These are phyloP conservation scores for Monochamus saltuarius DNA, from an alignment of 1,140 invertebrate species.

Conservation along the genomic window DNA sequence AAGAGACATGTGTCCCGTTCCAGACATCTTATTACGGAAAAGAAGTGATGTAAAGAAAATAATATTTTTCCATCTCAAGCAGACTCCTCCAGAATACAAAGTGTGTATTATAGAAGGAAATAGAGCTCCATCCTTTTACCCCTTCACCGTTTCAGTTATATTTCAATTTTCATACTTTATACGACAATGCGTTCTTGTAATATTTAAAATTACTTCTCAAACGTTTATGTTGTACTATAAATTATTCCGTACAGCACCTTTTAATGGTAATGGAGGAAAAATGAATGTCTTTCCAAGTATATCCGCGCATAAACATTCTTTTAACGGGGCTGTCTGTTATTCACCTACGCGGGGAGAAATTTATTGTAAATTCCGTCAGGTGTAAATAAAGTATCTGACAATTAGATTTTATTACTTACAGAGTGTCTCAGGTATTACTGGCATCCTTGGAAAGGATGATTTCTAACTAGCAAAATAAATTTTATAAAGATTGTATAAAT, in stretches of 20 bases:
- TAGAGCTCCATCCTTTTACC: constrained; percentile 41
- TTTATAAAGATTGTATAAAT: no score
- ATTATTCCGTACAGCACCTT: constrained; percentile 8
- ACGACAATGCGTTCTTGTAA: constrained; percentile 38
- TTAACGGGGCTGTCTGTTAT: no score
- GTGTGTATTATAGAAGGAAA: constrained; percentile 47
- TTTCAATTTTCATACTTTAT: constrained; percentile 49
- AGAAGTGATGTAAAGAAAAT: constrained; percentile 48
- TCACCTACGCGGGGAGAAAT: no score
- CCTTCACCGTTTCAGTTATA: constrained; percentile 43
- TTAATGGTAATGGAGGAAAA: constrained; percentile 4
- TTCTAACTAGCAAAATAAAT: no score
- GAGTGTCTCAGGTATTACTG: no score
- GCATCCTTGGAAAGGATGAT: no score
- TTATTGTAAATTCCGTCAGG: no score
- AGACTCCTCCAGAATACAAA: constrained; percentile 47
- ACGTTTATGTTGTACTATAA: constrained; percentile 21
- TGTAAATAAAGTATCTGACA: no score
- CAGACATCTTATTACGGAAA: constrained; percentile 41
- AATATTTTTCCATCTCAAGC: constrained; percentile 49
- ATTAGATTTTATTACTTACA: no score
- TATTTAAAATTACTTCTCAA: constrained; percentile 40
- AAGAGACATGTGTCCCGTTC: constrained; percentile 23
- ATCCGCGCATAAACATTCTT: background rate
- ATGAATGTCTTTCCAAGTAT: constrained; percentile 6